A percentile compares a stretch with the other conserved stretches of the same genome.
Conservation (phyloP, 1,140 invertebrate genomes). For the Nautilus pompilius region DNA sequence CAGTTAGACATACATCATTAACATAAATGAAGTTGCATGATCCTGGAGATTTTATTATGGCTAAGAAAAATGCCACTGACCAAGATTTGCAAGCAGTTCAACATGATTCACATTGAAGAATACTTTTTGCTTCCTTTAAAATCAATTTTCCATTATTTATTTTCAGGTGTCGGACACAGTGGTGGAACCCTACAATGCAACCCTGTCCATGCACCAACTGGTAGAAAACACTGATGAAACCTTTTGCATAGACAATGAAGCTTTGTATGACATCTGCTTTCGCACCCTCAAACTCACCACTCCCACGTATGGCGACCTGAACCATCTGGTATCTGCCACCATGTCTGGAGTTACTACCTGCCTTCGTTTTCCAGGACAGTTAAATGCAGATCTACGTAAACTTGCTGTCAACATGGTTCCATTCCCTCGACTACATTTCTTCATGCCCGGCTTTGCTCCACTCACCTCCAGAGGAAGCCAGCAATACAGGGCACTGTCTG, state of each 20-base stretch:
- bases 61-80: too few species aligned
- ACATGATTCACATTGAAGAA: too few species aligned
- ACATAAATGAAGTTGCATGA: too few species aligned
- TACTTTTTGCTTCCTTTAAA: neutral
- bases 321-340: slow-evolving; percentile 64
- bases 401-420: slow-evolving; percentile 73
- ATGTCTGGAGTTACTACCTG: slow-evolving; percentile 80
- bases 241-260: slow-evolving; percentile 57
- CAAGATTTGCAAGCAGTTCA: too few species aligned
- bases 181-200: slow-evolving; percentile 62
- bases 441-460: slow-evolving; percentile 74
- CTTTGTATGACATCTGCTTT: slow-evolving; percentile 52
- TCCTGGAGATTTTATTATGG: too few species aligned
- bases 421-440: slow-evolving; percentile 74
- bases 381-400: slow-evolving; percentile 80
- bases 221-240: slow-evolving; percentile 72
- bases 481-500: slow-evolving; percentile 56
- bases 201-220: slow-evolving; percentile 70
- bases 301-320: slow-evolving; percentile 57
- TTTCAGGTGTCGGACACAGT: slow-evolving; percentile 57
- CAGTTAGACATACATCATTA: too few species aligned
- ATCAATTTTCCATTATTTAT: slow-evolving; percentile 58
- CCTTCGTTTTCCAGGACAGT: slow-evolving; percentile 67
- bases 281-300: slow-evolving; percentile 69
- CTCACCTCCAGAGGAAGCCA: slow-evolving; percentile 60